Conservation (phyloP, 2,113 vertebrate genomes). For the Paraplagusia blochii region DNA sequence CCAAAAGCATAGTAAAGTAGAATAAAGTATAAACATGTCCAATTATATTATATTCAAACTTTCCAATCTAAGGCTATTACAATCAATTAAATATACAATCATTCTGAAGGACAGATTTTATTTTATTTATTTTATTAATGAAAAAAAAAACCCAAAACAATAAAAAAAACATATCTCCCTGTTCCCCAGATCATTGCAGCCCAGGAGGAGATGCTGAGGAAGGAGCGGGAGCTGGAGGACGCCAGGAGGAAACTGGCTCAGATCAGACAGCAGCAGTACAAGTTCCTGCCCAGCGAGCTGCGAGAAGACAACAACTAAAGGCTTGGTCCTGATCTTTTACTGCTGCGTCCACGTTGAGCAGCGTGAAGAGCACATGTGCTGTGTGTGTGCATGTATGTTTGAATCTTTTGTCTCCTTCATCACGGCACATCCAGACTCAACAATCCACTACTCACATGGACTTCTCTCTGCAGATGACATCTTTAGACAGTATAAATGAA, state of each 20-base stretch:
- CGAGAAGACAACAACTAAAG: constrained; percentile 88
- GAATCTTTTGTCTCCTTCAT: constrained; percentile 4
- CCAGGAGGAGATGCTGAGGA: constrained; percentile 98
- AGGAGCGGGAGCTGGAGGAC: constrained; percentile 95
- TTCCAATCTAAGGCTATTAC: too few relatives aligned
- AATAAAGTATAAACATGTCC: too few relatives aligned
- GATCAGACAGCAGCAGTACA: constrained; percentile 98
- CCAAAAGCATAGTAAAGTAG: too few relatives aligned
- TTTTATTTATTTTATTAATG: too few relatives aligned
- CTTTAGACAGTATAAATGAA: constrained; percentile 37
- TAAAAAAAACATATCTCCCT: background rate
- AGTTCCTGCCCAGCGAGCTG: constrained; percentile 94
- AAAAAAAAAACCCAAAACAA: too few relatives aligned
- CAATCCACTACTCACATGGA: too few relatives aligned
- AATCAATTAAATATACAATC: too few relatives aligned
- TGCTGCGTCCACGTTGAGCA: constrained; percentile 1
- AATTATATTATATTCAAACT: too few relatives aligned
- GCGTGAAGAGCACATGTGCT: constrained; percentile 15
- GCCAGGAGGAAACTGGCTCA: constrained; percentile 96
- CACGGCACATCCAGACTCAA: constrained; percentile 21
- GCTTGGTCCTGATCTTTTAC: background rate
- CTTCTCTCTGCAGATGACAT: constrained; percentile 47
- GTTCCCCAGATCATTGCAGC: constrained; percentile 95
- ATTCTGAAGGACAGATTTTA: too few relatives aligned
- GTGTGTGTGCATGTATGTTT: constrained; percentile 12